A percentile compares a stretch with the other conserved stretches of the same genome.
phyloP scores from a whole-genome alignment of 2,797 vertebrate species.

The Apogon hyalosoma region DNA sequence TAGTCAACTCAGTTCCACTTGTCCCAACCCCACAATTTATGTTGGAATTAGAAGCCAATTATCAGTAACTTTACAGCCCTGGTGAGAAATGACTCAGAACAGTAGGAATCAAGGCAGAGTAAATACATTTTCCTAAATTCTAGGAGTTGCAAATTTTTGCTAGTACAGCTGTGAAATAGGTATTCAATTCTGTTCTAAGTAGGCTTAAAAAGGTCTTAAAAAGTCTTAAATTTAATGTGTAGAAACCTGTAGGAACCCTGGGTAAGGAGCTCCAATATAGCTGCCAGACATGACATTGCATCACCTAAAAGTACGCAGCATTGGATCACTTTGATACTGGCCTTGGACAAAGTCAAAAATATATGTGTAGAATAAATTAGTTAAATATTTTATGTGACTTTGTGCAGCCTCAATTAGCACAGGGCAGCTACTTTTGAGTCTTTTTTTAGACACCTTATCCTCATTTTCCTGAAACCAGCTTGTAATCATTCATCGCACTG shows the following conservation, averaged over 20 bases:
- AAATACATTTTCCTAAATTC: no score
- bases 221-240: no score
- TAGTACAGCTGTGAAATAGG: no score
- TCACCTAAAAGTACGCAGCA: constrained; percentile 18
- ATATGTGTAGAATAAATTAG: constrained; percentile 16
- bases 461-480: constrained; percentile 57
- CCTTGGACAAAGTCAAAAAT: constrained; percentile 23
- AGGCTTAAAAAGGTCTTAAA: no score
- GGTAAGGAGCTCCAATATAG: constrained; percentile 16
- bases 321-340: not conserved
- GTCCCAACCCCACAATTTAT: no score
- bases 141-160: no score
- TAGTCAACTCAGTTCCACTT: no score
- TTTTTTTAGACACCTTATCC: constrained; percentile 24
- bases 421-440: constrained; percentile 47
- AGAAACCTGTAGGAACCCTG: constrained; percentile 4
- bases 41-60: no score
- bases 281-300: constrained; percentile 22
- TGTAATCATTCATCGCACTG: constrained; percentile 59
- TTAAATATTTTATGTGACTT: constrained; percentile 20
- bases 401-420: constrained; percentile 23
- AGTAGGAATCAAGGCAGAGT: no score
- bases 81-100: no score
- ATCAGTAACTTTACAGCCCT: no score
- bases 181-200: no score